Percentiles rank a stretch among this genome's conserved stretches.
phyloP scores from a whole-genome alignment of 2,797 vertebrate species.

The Lemur catta region DNA sequence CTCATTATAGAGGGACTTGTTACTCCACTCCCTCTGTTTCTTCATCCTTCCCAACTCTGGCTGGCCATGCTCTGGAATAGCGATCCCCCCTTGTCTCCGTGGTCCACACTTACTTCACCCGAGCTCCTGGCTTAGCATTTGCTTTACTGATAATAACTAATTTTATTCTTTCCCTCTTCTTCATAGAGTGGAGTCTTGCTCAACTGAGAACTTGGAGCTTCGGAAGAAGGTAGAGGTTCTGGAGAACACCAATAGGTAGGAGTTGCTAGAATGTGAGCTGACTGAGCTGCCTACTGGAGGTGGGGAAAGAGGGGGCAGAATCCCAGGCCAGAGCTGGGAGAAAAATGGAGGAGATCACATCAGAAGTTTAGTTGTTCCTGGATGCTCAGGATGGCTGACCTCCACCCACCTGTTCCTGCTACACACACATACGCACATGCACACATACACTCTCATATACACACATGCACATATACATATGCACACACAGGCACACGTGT shows the following conservation, averaged over 20 bases:
- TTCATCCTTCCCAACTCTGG: neutral
- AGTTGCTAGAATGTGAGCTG: neutral
- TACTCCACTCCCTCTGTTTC: accelerated
- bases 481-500: accelerated
- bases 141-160: neutral
- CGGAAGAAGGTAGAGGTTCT: constrained; percentile 96
- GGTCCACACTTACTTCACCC: accelerated
- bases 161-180: constrained; percentile 63
- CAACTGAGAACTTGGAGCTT: constrained; percentile 95
- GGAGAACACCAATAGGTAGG: constrained; percentile 96
- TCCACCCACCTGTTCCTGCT: neutral
- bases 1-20: neutral
- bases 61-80: neutral
- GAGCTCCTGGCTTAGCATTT: neutral
- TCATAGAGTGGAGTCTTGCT: constrained; percentile 95
- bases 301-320: neutral
- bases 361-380: neutral
- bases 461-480: too few species aligned
- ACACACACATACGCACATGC: neutral
- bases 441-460: too few species aligned
- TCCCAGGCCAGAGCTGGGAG: neutral
- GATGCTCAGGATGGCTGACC: accelerated
- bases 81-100: neutral
- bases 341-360: too few species aligned
- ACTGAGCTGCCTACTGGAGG: accelerated